Conservation (phyloP, 2,113 vertebrate genomes). For the Candoia aspera region DNA sequence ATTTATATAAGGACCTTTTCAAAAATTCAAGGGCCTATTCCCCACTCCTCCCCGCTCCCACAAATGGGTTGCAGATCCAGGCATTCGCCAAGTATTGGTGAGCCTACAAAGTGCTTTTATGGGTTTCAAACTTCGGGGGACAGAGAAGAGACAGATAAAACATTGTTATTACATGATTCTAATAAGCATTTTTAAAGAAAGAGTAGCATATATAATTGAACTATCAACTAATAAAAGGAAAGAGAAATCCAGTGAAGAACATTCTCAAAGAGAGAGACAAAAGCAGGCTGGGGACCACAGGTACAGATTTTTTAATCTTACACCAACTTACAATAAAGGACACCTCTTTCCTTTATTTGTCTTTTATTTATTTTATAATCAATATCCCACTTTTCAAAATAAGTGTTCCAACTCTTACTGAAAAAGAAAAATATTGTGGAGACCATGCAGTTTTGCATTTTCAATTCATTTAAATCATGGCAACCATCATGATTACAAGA, state of each 20-base stretch:
- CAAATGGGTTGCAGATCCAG: not conserved
- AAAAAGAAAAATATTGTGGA: not conserved
- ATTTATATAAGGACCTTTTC: not conserved
- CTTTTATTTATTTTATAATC: not conserved
- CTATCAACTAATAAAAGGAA: no score
- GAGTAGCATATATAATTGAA: no score
- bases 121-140: not conserved
- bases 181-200: no score
- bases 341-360: not conserved
- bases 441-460: not conserved
- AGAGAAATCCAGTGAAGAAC: no score
- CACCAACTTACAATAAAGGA: no score
- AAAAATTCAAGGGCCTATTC: not conserved
- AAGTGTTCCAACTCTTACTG: not conserved
- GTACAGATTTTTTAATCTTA: not conserved
- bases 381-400: not conserved
- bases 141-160: no score
- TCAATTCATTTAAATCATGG: not conserved
- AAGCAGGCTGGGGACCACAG: not conserved
- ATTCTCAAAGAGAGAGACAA: not conserved
- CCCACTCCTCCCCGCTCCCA: no score
- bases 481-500: not conserved
- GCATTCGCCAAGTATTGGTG: not conserved
- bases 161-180: no score
- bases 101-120: not conserved